Conservation (phyloP, 2,113 vertebrate species). For the Mola mola region DNA sequence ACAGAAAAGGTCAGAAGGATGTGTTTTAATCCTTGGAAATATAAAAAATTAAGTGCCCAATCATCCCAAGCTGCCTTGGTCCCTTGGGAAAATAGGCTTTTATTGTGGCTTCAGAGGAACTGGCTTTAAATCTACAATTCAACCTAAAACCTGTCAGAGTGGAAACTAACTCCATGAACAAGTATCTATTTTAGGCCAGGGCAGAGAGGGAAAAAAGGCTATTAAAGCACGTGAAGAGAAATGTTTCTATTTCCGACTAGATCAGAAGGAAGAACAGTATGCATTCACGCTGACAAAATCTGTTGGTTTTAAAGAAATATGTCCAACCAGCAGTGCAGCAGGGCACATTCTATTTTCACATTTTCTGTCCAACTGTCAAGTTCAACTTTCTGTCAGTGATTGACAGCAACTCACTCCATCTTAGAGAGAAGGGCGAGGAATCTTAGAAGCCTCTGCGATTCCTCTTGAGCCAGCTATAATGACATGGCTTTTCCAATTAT, state of each 20-base stretch:
- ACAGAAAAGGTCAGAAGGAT: not conserved
- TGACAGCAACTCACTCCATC: slow-evolving; percentile 35
- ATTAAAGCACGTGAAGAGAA: slow-evolving; percentile 41
- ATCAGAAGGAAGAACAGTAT: slow-evolving; percentile 28
- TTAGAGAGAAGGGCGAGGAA: slow-evolving; percentile 15
- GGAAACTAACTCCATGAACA: slow-evolving; percentile 50
- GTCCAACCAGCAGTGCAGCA: slow-evolving; percentile 4
- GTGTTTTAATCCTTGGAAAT: slow-evolving; percentile 12
- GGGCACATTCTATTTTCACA: slow-evolving; percentile 48
- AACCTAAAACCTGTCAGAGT: slow-evolving; percentile 69
- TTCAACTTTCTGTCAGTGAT: slow-evolving; percentile 37
- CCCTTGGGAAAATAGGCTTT: slow-evolving; percentile 60
- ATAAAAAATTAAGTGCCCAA: slow-evolving; percentile 13
- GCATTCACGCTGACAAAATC: slow-evolving; percentile 46
- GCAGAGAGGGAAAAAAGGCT: slow-evolving; percentile 34
- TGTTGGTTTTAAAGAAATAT: slow-evolving; percentile 46
- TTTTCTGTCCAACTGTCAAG: slow-evolving; percentile 37
- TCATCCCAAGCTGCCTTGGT: slow-evolving; percentile 15
- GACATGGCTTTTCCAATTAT: slow-evolving; percentile 12
- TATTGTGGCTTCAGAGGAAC: slow-evolving; percentile 67
- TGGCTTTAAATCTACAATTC: slow-evolving; percentile 72
- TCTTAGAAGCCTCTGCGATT: slow-evolving; percentile 20
- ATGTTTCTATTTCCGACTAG: slow-evolving; percentile 51
- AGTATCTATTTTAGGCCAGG: slow-evolving; percentile 50
- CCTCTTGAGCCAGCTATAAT: slow-evolving; percentile 17